Conservation (phyloP, 2,888 invertebrate species). For the Cephus sareptanus region DNA sequence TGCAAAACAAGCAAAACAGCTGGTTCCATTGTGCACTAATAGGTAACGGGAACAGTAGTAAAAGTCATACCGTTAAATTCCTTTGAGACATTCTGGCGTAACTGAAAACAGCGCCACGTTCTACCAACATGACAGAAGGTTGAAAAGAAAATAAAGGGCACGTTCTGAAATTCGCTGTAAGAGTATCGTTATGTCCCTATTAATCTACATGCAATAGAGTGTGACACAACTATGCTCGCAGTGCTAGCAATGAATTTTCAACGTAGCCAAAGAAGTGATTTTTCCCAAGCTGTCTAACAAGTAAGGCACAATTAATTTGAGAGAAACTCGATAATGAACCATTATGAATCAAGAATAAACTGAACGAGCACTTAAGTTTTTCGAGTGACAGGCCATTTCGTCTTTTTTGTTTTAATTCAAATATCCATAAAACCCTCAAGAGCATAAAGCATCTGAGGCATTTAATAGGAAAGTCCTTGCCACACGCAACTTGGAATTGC, state of each 20-base stretch:
- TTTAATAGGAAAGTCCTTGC: neutral
- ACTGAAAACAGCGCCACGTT: neutral
- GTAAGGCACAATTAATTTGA: neutral
- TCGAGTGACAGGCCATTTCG: neutral
- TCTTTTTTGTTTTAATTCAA: neutral
- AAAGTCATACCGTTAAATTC: neutral
- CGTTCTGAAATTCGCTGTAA: too few relatives aligned
- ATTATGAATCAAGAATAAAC: neutral
- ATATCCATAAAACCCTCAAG: neutral
- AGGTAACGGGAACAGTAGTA: neutral
- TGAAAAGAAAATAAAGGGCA: neutral
- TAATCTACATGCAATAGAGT: too few relatives aligned
- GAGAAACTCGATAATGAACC: neutral
- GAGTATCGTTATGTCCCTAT: too few relatives aligned
- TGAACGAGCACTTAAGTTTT: neutral
- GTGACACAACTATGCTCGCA: too few relatives aligned
- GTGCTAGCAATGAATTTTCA: too few relatives aligned
- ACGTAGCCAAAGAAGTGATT: neutral
- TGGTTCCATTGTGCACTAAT: neutral
- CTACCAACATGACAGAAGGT: neutral
- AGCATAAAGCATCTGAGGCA: neutral
- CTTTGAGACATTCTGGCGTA: neutral
- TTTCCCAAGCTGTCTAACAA: neutral
- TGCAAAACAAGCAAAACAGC: neutral
- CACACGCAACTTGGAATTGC: neutral